A percentile compares a stretch with the other conserved stretches of the same genome.
Evolutionary conservation across 2,888 invertebrate genomes (phyloP).

Genomic region (Griposia aprilina): DNA sequence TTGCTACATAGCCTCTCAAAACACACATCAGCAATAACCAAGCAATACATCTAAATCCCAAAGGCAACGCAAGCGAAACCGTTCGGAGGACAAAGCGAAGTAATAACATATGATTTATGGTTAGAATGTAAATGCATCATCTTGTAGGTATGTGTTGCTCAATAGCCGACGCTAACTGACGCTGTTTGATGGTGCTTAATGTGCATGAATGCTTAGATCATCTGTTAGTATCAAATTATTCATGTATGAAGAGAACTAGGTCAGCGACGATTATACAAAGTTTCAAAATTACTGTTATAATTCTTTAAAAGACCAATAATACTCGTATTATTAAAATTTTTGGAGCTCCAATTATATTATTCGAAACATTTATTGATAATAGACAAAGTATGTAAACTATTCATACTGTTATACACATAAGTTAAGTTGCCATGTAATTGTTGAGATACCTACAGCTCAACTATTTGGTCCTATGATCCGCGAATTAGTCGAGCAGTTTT

Average conservation of each 20-base stretch:
- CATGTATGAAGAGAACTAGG: background rate
- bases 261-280: background rate
- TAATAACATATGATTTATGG: constrained; percentile 65
- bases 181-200: background rate
- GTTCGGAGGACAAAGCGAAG: constrained; percentile 23
- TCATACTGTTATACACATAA: background rate
- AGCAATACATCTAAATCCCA: constrained; percentile 45
- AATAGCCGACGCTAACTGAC: constrained; percentile 30
- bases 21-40: constrained; percentile 30
- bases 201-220: constrained; percentile 10
- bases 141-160: constrained; percentile 19
- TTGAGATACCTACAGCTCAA: background rate
- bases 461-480: background rate
- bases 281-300: background rate
- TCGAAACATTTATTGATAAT: background rate
- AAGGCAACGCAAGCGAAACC: constrained; percentile 38
- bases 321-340: background rate
- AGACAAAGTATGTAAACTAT: background rate
- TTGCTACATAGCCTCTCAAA: background rate
- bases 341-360: background rate
- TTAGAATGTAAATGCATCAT: constrained; percentile 40
- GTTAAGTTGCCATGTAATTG: background rate
- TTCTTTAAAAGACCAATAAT: background rate
- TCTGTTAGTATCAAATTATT: background rate
- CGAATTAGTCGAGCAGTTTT: background rate